phyloP scores from a whole-genome alignment of 2,113 vertebrate genomes.

The Rhabdomys dilectus region DNA sequence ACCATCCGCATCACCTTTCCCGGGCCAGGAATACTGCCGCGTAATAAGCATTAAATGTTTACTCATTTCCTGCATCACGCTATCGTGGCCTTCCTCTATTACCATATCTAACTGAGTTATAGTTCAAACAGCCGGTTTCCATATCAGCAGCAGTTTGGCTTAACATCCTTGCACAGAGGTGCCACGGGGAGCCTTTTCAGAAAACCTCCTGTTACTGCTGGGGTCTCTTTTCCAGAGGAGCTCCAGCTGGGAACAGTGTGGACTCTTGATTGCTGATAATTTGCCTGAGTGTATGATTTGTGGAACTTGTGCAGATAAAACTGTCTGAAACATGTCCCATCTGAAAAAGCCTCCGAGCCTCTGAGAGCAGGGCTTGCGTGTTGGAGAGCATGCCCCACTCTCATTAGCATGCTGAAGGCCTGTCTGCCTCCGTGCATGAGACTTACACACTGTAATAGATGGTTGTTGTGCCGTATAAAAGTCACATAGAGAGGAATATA shows the following conservation, averaged over 20 bases:
- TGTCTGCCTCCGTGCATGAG: neutral
- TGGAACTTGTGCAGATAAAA: conserved; percentile 24
- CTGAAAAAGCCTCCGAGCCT: neutral
- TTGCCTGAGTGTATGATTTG: neutral
- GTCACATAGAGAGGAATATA: neutral
- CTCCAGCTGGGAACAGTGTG: conserved; percentile 39
- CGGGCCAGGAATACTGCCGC: conserved; percentile 84
- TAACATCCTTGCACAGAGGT: conserved; percentile 81
- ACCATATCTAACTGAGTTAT: conserved; percentile 80
- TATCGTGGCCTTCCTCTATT: conserved; percentile 66
- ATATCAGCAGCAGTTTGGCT: conserved; percentile 83
- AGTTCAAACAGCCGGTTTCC: conserved; percentile 83
- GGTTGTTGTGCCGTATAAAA: neutral
- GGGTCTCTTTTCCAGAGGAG: conserved; percentile 55
- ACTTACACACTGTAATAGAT: neutral
- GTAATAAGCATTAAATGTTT: conserved; percentile 85
- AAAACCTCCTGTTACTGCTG: conserved; percentile 65
- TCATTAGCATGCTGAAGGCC: neutral
- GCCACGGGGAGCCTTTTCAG: conserved; percentile 71
- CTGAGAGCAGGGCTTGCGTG: neutral
- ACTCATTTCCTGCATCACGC: conserved; percentile 88
- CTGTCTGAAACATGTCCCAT: neutral
- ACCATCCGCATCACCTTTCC: conserved; percentile 83
- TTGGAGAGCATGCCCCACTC: neutral
- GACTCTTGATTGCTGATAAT: conserved; percentile 16